phyloP scores from a whole-genome alignment of 2,797 vertebrate genomes.

The Sebastes itinus region DNA sequence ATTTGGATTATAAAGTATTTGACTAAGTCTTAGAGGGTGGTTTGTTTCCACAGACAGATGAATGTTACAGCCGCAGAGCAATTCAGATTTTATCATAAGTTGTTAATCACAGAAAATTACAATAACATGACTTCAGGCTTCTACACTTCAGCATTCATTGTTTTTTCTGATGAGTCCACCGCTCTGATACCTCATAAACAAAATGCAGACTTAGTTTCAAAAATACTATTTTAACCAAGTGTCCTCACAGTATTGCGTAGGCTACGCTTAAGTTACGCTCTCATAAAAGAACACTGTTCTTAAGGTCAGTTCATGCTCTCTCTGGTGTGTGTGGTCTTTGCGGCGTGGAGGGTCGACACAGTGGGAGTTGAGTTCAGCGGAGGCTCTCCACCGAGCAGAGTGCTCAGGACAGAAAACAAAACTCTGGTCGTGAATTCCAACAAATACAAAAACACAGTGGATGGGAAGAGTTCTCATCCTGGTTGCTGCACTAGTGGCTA shows the following conservation, averaged over 20 bases:
- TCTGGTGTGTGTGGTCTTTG: constrained; percentile 51
- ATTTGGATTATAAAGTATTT: constrained; percentile 5
- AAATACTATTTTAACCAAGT: neutral
- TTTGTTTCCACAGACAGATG: neutral
- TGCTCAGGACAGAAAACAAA: constrained; percentile 30
- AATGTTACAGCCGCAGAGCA: neutral
- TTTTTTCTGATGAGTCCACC: neutral
- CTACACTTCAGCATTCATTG: neutral
- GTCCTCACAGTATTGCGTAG: neutral
- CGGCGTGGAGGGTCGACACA: constrained; percentile 7
- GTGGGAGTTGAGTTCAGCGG: constrained; percentile 28
- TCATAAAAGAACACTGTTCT: neutral
- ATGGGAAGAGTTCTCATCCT: neutral
- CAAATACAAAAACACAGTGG: constrained; percentile 2
- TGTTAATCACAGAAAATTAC: neutral
- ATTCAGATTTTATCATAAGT: neutral
- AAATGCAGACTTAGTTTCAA: neutral
- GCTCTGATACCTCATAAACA: neutral
- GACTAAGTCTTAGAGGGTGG: neutral
- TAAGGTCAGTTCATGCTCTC: neutral
- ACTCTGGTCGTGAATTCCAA: neutral
- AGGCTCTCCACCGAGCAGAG: neutral
- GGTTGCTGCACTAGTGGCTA: neutral
- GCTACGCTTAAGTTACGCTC: neutral
- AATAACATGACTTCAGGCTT: neutral